phyloP scores from a whole-genome alignment of 2,888 invertebrate genomes.

The Schizaphis graminum region DNA sequence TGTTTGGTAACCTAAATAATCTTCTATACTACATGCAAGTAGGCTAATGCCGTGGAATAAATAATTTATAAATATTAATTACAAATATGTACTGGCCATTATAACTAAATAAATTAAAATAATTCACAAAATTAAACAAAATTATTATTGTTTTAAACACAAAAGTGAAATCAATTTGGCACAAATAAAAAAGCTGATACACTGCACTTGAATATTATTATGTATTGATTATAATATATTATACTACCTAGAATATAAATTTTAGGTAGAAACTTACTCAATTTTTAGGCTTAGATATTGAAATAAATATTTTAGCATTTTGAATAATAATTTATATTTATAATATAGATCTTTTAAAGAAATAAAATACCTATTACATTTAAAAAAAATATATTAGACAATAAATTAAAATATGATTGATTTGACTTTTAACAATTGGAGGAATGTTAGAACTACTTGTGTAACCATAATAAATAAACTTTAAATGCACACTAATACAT shows the following conservation, averaged over 20 bases:
- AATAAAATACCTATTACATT: background rate
- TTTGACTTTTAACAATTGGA: constrained; percentile 10
- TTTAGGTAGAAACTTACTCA: constrained; percentile 5
- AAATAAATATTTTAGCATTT: background rate
- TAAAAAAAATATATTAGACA: constrained; percentile 31
- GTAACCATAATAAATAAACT: constrained; percentile 29
- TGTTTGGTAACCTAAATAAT: constrained; percentile 50
- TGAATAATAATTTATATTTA: background rate
- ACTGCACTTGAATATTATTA: background rate
- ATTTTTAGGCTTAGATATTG: background rate
- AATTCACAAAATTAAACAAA: constrained; percentile 48
- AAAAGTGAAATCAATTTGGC: constrained; percentile 47
- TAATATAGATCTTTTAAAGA: background rate
- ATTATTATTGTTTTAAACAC: background rate
- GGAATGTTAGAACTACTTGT: constrained; percentile 35
- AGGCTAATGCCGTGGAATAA: constrained; percentile 41
- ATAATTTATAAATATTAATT: constrained; percentile 8
- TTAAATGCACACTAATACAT: constrained; percentile 25
- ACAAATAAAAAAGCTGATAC: constrained; percentile 46
- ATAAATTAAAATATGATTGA: constrained; percentile 6
- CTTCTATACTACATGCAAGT: background rate
- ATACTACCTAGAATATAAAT: background rate
- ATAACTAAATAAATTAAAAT: constrained; percentile 29
- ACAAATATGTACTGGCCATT: constrained; percentile 50
- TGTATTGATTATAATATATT: background rate